Conservation (phyloP, 2,797 vertebrate genomes). For the Catamblyrhynchus diadema region DNA sequence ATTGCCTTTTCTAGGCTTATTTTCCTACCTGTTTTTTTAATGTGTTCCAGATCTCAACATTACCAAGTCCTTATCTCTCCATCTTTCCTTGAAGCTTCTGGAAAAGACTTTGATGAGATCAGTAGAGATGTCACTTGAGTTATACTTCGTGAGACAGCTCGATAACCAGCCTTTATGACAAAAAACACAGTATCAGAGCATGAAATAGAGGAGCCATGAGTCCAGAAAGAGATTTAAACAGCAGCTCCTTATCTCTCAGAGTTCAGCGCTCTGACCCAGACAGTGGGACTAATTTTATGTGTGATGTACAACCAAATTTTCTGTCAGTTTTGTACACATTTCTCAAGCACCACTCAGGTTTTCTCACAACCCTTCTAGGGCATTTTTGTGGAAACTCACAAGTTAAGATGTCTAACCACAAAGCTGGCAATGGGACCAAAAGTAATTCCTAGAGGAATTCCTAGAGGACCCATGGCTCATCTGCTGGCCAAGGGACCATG, state of each 20-base stretch:
- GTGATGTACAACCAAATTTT: not conserved
- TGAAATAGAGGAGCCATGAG: rapidly evolving
- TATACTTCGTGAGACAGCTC: not conserved
- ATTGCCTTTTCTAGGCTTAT: not conserved
- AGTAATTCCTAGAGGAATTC: not conserved
- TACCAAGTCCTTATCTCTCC: not conserved
- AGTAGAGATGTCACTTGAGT: not conserved
- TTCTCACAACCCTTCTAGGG: not conserved
- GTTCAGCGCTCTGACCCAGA: not conserved
- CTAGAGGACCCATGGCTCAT: not conserved
- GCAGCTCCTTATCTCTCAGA: not conserved
- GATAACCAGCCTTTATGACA: not conserved
- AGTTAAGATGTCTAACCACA: not conserved
- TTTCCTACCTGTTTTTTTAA: not conserved
- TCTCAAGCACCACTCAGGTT: not conserved
- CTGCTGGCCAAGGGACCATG: not conserved
- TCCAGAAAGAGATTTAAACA: not conserved
- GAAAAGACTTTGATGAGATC: not conserved
- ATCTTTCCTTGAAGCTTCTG: not conserved
- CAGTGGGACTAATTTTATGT: not conserved
- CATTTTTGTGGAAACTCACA: not conserved
- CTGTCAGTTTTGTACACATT: not conserved
- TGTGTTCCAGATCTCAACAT: not conserved
- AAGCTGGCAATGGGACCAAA: not conserved
- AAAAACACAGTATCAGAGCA: not conserved